Percentiles rank a stretch among this genome's conserved stretches.
Conservation (phyloP, 2,113 vertebrate genomes). For the Eolophus roseicapilla region DNA sequence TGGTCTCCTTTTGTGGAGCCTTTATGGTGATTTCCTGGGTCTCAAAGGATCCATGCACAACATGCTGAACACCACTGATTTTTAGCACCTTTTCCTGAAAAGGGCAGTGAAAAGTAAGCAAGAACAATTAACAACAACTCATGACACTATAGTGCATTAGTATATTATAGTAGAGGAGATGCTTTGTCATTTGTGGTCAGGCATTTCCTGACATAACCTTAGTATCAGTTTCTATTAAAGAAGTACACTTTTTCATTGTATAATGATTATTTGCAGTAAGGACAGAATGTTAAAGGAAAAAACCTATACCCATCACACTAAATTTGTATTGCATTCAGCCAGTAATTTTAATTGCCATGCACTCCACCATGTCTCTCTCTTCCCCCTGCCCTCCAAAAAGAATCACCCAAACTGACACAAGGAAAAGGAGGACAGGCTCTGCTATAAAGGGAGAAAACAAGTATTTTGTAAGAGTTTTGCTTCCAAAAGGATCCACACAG, state of each 20-base stretch:
- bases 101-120: not conserved
- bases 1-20: not conserved
- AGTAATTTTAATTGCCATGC: not conserved
- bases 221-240: not conserved
- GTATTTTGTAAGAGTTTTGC: not conserved
- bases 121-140: not conserved
- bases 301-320: not conserved
- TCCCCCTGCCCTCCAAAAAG: not conserved
- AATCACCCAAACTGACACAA: not conserved
- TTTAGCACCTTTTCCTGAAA: not conserved
- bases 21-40: not conserved
- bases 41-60: not conserved
- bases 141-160: not conserved
- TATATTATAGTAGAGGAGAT: not conserved
- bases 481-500: not conserved
- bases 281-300: not conserved
- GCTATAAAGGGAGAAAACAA: not conserved
- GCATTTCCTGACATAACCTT: not conserved
- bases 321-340: not conserved
- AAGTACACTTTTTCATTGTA: not conserved
- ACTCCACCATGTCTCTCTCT: not conserved
- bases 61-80: not conserved
- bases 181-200: fast-evolving
- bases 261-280: not conserved
- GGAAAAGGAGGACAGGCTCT: not conserved